Evolutionary conservation across 2,113 vertebrate genomes (phyloP).

Genomic region (Petroica traversi): DNA sequence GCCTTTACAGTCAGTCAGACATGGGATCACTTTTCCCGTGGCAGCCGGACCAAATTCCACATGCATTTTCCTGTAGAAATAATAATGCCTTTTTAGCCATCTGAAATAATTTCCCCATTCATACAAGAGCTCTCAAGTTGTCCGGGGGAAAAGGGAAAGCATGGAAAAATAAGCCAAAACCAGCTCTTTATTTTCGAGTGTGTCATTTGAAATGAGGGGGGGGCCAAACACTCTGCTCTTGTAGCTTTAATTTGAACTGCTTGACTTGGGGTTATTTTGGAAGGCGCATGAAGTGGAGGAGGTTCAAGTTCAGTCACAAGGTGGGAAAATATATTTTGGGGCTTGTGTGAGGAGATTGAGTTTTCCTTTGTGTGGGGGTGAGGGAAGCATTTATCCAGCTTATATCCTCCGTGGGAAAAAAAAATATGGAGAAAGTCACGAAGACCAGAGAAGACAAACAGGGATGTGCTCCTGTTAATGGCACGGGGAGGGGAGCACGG

Average conservation of each 20-base stretch:
- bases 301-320: not conserved
- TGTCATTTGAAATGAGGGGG: not conserved
- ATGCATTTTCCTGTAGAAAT: not conserved
- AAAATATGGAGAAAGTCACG: not conserved
- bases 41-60: not conserved
- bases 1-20: not conserved
- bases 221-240: not conserved
- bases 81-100: not conserved
- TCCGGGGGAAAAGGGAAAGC: not conserved
- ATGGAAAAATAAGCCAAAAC: not conserved
- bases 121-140: not conserved
- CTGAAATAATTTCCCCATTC: constrained; percentile 6
- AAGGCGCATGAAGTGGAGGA: not conserved
- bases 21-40: not conserved
- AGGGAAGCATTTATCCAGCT: not conserved
- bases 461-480: not conserved
- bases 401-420: not conserved
- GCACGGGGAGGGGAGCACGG: not conserved
- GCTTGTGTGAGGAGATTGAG: not conserved
- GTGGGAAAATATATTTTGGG: not conserved
- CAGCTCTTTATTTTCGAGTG: not conserved
- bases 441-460: not conserved
- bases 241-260: not conserved
- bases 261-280: not conserved
- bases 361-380: not conserved